Base-by-base conservation (phyloP, 1,140 invertebrate genomes). In the Nasonia longicornis region DNA sequence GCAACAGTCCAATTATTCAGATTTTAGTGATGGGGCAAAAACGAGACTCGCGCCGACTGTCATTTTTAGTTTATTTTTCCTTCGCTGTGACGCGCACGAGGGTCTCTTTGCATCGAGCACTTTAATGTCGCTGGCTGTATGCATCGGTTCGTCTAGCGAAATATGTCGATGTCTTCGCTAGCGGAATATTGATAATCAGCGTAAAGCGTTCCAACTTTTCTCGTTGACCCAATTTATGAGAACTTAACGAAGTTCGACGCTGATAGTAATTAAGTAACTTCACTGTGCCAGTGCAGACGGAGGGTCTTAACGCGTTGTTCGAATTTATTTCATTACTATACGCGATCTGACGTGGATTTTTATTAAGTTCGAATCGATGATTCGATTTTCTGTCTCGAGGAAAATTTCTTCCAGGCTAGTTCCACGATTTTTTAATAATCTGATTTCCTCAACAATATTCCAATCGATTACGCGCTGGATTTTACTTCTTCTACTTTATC, bases 1-100 rank as follows among this genome's bases (percentile, higher is more conserved):
- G 26, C 20, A 75, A 76, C 63, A 76, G 42, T 14, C 26, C 71
- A 73, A 69, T 42, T 14, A 69, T 22, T 76, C 14, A 31, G n/a
- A 79, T 73, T 79, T 74, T 63, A 78, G 29, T 16, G 22, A 67
- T 0, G 2, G 26, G 22, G 26, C 26, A 48, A 16, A 58, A n/a
- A n/a, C 52, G 20, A 58, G 10, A 48, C 2, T 16, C 14, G 52
- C 20, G n/a, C 52, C 16, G 52, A 7, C 16, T 20, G 20, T 20
- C 12, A 26, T 67, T 67, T 10, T 67, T 12, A 14, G 2, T 31
- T 29, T 67, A 31, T 58, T 58, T 20, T 58, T 16, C 3, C 12
- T 16, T 52, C 3, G 4, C 4, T 14, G 12, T 4, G 3, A 52
- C 3, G 48, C 48, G 48, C 16, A 20, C 14, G 48, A 16, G 12